Base-by-base conservation (phyloP, 2,797 vertebrate species). In the Prunella strophiata region DNA sequence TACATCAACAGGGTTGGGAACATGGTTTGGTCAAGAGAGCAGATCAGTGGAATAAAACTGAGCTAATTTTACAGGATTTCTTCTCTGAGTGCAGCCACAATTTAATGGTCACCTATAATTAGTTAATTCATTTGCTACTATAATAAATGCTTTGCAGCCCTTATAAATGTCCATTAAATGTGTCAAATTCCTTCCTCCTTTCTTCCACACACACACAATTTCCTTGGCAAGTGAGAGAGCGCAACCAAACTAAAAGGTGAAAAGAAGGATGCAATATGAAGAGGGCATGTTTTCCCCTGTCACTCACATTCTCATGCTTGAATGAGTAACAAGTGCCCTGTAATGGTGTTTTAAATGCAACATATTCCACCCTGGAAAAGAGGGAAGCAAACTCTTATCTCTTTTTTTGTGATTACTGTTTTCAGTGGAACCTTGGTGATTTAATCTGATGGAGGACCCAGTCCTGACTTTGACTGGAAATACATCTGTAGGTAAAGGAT, bases 81-180 rank as follows among this genome's bases (percentile, higher is more conserved):
- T 92, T 90, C 84, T 91, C 55, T 21, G 63, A 92, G 74, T 38
- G 50, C 63, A 90, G 74, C 48, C 83, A 62, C 67, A 79, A 88
- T 94, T 94, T 93, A 96, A 94, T 54, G 89, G 93, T 93, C 89
- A 85, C 20, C 63, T 93, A 86, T 89, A 95, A 97, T 93, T 93
- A 95, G 70, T 89, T 85, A 93, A 96, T 95, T 94, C 73, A 22
- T 84, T 91, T 95, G 68, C 87, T 81, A 66, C 78, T 85, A 30
- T 84, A 80, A 94, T 88, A 93, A 87, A 89, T 93, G 91, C 79
- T 92, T 84, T 84, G 62, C 70, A 70, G 59, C 48, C 80, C 43
- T 84, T 91, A 68, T 75, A 92, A 94, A 89, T 55, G 54, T 80
- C 91, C 89, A 88, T 91, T 95, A 93, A 91, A 96, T 36, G 72